These are phyloP conservation scores for Gavialis gangeticus DNA, from an alignment of 2,113 vertebrate species.

Conservation along the genomic window DNA sequence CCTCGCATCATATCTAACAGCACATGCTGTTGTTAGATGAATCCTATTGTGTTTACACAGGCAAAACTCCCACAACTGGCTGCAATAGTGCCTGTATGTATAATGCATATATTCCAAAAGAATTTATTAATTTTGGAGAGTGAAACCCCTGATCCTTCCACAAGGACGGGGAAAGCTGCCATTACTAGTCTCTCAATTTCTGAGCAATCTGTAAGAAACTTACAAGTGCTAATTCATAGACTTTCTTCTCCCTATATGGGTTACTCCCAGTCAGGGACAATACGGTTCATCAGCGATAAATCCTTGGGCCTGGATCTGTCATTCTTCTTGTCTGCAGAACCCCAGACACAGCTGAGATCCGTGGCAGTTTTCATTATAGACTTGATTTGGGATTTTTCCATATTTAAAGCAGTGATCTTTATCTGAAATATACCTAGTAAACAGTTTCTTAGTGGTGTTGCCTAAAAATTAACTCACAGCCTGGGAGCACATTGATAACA, in stretches of 20 bases:
- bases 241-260: rapidly evolving
- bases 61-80: not conserved
- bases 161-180: not conserved
- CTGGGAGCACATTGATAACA: not conserved
- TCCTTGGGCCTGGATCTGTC: not conserved
- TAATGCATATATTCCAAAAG: rapidly evolving
- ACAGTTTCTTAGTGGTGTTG: not conserved
- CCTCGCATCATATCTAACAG: too few species aligned
- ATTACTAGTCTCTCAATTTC: not conserved
- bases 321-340: not conserved
- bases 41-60: not conserved
- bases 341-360: rapidly evolving
- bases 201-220: not conserved
- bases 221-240: not conserved
- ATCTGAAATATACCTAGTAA: not conserved
- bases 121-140: not conserved
- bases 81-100: not conserved
- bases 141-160: not conserved
- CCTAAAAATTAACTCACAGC: not conserved
- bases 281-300: too few species aligned
- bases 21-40: not conserved
- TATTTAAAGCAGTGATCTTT: not conserved
- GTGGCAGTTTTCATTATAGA: not conserved
- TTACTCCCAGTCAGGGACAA: not conserved
- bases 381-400: rapidly evolving